These are phyloP conservation scores for Chelonus formosanus DNA, from an alignment of 2,888 invertebrate species.

Conservation along the genomic window DNA sequence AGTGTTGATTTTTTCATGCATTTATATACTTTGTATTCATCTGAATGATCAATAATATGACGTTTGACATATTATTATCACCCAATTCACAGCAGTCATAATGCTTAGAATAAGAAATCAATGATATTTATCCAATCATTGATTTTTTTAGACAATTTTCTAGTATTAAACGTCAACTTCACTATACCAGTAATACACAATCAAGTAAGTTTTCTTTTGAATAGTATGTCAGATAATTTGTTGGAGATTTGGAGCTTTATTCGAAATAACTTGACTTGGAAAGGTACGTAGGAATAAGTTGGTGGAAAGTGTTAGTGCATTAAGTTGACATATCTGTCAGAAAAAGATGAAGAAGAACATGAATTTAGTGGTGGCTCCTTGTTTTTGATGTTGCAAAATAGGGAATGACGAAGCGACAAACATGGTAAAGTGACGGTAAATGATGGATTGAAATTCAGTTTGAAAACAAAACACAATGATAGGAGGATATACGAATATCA, in stretches of 20 bases:
- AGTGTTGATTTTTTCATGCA: too few relatives aligned
- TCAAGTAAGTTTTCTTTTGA: constrained; percentile 17
- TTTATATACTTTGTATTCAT: too few relatives aligned
- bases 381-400: constrained; percentile 26
- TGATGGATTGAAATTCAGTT: constrained; percentile 56
- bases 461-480: constrained; percentile 44
- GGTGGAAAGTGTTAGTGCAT: constrained; percentile 20
- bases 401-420: constrained; percentile 48
- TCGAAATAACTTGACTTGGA: neutral
- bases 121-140: constrained; percentile 4
- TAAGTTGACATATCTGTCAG: constrained; percentile 29
- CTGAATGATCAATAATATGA: too few relatives aligned
- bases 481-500: constrained; percentile 34
- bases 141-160: constrained; percentile 18
- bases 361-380: constrained; percentile 16
- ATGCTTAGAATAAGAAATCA: constrained; percentile 8
- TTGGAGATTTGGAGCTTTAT: constrained; percentile 25
- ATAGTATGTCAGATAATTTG: constrained; percentile 19
- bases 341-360: constrained; percentile 31
- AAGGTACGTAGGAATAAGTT: constrained; percentile 9
- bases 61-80: too few relatives aligned
- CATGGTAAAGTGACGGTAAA: constrained; percentile 54
- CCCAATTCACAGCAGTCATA: too few relatives aligned
- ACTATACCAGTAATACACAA: constrained; percentile 22
- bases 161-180: constrained; percentile 23